Evolutionary conservation across 1,140 invertebrate genomes (phyloP).

Genomic region (Euschistus heros): DNA sequence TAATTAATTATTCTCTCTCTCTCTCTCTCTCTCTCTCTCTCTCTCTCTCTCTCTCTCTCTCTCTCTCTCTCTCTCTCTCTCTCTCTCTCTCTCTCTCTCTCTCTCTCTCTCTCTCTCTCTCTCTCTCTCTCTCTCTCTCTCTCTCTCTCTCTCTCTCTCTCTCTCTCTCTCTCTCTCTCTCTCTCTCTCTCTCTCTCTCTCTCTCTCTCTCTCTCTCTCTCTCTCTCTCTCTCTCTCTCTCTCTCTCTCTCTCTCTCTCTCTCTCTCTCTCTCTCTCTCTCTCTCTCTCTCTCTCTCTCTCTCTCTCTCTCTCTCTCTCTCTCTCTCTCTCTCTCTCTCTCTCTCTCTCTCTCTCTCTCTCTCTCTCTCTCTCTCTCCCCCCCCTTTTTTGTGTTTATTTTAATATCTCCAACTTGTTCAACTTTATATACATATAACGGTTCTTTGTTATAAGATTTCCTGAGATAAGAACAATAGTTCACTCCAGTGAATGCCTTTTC

Average conservation of each 20-base stretch:
- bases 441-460: too few relatives aligned
- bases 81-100: background rate
- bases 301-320: conserved; percentile 15
- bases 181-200: conserved; percentile 15
- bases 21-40: background rate
- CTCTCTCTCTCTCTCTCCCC: conserved; percentile 9
- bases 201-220: conserved; percentile 14
- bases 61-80: conserved; percentile 9
- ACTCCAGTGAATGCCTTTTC: too few relatives aligned
- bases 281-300: conserved; percentile 12
- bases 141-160: conserved; percentile 7
- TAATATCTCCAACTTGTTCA: too few relatives aligned
- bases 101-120: conserved; percentile 1
- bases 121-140: background rate
- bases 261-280: conserved; percentile 15
- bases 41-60: background rate
- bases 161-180: conserved; percentile 15
- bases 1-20: background rate
- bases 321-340: conserved; percentile 15
- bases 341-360: conserved; percentile 15
- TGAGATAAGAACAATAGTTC: too few relatives aligned
- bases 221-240: conserved; percentile 15
- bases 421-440: too few relatives aligned
- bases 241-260: conserved; percentile 14
- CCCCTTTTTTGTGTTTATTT: too few relatives aligned